Base-by-base conservation (phyloP, 2,113 vertebrate species). In the Crotalus helleri region DNA sequence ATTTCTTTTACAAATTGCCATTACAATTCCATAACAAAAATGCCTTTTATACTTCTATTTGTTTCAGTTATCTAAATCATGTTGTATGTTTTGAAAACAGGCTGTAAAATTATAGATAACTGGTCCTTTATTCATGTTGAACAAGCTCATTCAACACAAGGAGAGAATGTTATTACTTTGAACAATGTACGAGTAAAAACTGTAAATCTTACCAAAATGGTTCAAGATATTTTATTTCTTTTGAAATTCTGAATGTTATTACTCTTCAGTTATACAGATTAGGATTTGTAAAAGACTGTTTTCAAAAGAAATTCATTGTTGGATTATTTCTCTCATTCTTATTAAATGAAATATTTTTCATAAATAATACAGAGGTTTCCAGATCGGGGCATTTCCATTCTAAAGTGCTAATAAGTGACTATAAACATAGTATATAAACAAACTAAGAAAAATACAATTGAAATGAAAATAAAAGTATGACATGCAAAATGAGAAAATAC, bases 11-110 rank as follows among this genome's bases (percentile, higher is more conserved):
- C 26, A 39, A 92, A 49, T 11, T 39, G 4, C 46, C 46, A 92
- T 64, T 88, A 69, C 29, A 69, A 59, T 88, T 15, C 29, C 24
- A 69, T 64, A 88, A 39, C 19, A 3, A 87, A 10, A 44, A 87
- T 49, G 23, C 21, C 44, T 19, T 86, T 33, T 61, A 59, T 51
- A 4, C 51, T 61, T 87, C 23, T 58, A 17, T 85, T 8, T 3
- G 3, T 1, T 3, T 8, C 59, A 5, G 0, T 0, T 0, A 54
- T 0, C 54, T 4, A 0, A 0, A 23, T 12, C 87, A 89, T 21
- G 58, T 61, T 86, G 3, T 58, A 33, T 13, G 58, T 29, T 0
- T 0, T 1, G 91, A 87, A 0, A 33, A 88, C 39, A 17, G 33
- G 7, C 19, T 6, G 92, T 59, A 33, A 46, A 91, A 55, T 87